These are phyloP conservation scores for Crypturellus undulatus DNA, from an alignment of 2,113 vertebrate genomes.

Conservation along the genomic window DNA sequence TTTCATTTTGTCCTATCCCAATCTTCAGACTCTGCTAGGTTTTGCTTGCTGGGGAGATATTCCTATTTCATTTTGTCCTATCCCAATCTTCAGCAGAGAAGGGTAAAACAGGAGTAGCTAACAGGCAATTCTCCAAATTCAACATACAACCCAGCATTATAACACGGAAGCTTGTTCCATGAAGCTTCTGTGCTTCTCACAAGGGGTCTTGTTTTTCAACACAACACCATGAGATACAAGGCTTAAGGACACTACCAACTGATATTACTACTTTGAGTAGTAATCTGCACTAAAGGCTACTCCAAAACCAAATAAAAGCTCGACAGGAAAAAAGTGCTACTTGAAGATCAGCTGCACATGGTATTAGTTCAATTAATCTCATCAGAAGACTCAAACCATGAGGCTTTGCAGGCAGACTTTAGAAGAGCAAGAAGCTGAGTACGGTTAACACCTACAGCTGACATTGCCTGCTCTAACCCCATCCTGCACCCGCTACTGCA, in stretches of 20 bases:
- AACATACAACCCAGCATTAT: background rate
- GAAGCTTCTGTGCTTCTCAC: background rate
- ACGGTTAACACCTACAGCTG: background rate
- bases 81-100: background rate
- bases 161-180: background rate
- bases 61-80: background rate
- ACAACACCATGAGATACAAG: background rate
- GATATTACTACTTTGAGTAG: background rate
- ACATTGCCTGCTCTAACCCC: background rate
- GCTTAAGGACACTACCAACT: background rate
- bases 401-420: conserved; percentile 41
- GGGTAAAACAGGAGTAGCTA: background rate
- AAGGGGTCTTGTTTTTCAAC: background rate
- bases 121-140: background rate
- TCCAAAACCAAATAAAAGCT: background rate
- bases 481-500: background rate
- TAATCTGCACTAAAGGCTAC: background rate
- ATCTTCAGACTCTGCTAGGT: background rate
- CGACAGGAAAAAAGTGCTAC: background rate
- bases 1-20: background rate
- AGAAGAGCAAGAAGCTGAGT: background rate
- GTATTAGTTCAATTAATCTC: background rate
- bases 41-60: background rate
- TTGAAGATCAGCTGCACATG: background rate
- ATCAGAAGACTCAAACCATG: conserved; percentile 27